Evolutionary conservation across 2,113 vertebrate species (phyloP), one percentile per base, ranked within the genome.

Genomic region (Parus major): DNA sequence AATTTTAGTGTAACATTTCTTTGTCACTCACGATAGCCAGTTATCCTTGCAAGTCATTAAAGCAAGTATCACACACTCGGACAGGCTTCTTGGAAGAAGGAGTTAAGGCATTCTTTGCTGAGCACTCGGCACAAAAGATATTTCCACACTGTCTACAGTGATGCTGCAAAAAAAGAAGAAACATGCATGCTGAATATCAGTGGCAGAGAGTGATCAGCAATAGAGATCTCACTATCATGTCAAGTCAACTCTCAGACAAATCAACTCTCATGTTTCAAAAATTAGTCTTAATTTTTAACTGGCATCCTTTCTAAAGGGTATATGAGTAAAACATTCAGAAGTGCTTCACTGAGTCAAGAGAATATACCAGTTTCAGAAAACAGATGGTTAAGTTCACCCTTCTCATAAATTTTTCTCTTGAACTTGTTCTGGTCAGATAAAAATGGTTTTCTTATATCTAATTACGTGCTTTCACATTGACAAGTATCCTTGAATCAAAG

Each of bases 111-210:
- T 98, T 99, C 98, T 95, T 99, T 65, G 98, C 95, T 35, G 99
- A 99, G 97, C 99, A 99, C 86, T 99, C 99, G 1, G 97, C 98
- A 92, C 99, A 99, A 96, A 99, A 99, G 96, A 99, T 99, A 98
- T 99, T 99, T 50, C 99, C 99, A 93, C 99, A 99, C 29, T 99
- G 99, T 97, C 99, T 98, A 98, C 99, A 99, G 92, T 99, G 99
- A 95, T 99, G 99, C 99, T 99, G 98, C 36, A 90, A 89, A 96
- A 39, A 92, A 76, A 92, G 29, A 91, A 96, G 53, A 96, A 76
- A 92, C 44, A 96, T 8, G 94, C 9, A n/a, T 5, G 29, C 22
- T 64, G 10, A 91, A 75, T 29, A 65, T 36, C 22, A 59, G 8
- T 14, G 41, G 63, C 15, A 73, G 23, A 29, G 33, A 81, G 7